These are phyloP conservation scores for Selene dorsalis DNA, from an alignment of 2,797 vertebrate genomes.

Conservation along the genomic window DNA sequence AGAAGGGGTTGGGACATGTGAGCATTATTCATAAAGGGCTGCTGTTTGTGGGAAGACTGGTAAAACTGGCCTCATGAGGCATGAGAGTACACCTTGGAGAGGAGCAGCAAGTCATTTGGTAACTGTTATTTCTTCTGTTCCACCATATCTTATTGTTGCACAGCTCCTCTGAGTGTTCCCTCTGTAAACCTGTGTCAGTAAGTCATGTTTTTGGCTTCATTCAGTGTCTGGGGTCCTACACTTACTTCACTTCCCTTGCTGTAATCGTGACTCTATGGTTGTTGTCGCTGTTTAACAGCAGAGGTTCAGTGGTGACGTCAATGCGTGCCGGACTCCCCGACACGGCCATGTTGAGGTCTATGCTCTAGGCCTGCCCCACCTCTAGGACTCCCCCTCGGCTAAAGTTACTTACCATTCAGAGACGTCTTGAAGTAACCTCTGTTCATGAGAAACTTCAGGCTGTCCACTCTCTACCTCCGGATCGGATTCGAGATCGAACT, in stretches of 20 bases:
- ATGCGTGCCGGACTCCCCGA: too few relatives aligned
- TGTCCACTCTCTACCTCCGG: too few relatives aligned
- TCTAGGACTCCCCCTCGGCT: too few relatives aligned
- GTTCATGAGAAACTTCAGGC: too few relatives aligned
- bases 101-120: slow-evolving; percentile 42
- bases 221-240: not conserved
- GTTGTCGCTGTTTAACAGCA: slow-evolving; percentile 13
- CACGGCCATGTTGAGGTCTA: too few relatives aligned
- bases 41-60: slow-evolving; percentile 46
- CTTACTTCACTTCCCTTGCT: slow-evolving; percentile 14
- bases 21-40: slow-evolving; percentile 67
- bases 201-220: slow-evolving; percentile 47
- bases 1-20: not conserved
- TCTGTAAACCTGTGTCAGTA: slow-evolving; percentile 46
- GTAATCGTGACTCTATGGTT: slow-evolving; percentile 1
- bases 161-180: slow-evolving; percentile 44
- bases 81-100: slow-evolving; percentile 35
- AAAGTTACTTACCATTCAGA: too few relatives aligned
- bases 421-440: too few relatives aligned
- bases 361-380: too few relatives aligned
- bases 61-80: slow-evolving; percentile 55
- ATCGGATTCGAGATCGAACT: too few relatives aligned
- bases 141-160: slow-evolving; percentile 61
- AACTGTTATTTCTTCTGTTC: slow-evolving; percentile 49
- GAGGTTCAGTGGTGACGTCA: too few relatives aligned